Base-by-base conservation (phyloP, 2,888 invertebrate genomes). In the Leucozona laternaria region DNA sequence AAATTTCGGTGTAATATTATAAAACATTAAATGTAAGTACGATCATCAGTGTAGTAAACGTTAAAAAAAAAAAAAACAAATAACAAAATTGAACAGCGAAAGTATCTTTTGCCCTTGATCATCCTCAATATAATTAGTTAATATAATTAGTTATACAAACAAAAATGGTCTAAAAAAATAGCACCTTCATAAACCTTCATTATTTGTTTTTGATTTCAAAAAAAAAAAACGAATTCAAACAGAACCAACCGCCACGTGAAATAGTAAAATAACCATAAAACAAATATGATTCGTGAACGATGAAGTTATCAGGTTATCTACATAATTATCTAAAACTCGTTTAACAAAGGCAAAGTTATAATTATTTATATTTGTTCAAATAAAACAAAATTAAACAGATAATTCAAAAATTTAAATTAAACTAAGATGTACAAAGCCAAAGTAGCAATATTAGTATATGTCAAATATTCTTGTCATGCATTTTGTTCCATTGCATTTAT, bases 391-490 rank as follows among this genome's bases (percentile, higher is more conserved):
- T 45, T 17, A 8, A 62, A 31, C 11, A 4, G 66, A 45, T 58
- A 40, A 3, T 48, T 15, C 28, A 70, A 43, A 6, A 28, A 31
- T 60, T 11, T n/a, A 37, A 71, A 13, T 53, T 70, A 81, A 75
- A 75, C 60, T 80, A 83, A 79, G 71, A 87, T 87, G 86, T 87
- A 87, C 86, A 87, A 87, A 87, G 79, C 86, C 86, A 87, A 87
- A 87, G 79, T 82, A 87, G 86, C 86, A 87, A 87, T 87, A 82
- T 83, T 87, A 87, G 82, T 86, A 78, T 82, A 78, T 86, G 71
- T 81, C 57, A 79, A 75, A 75, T 73, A 66, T 73, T 75, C 58
- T 78, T 64, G 73, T 78, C 68, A 62, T 81, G 78, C 48, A 81
- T 86, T 86, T 81, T 70, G 78, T 86, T 86, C 73, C 37, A 72